Percentiles rank a stretch among this genome's conserved stretches.
Conservation (phyloP, 2,888 invertebrate species). For the Liodrosophila aerea region DNA sequence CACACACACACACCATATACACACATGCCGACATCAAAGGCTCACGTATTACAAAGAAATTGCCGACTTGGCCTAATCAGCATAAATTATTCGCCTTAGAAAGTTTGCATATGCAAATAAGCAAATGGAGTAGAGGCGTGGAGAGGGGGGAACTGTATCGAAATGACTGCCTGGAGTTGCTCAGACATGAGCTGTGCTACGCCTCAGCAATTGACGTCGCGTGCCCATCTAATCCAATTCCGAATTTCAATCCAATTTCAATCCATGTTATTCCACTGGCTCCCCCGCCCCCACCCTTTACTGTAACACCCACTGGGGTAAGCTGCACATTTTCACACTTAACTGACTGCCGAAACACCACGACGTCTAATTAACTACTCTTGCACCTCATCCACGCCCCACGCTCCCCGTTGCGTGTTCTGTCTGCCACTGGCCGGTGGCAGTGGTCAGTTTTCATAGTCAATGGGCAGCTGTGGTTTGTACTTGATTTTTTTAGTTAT, state of each 20-base stretch:
- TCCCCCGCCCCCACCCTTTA: constrained; percentile 2
- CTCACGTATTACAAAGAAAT: constrained; percentile 7
- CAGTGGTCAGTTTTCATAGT: constrained; percentile 49
- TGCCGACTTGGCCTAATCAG: constrained; percentile 39
- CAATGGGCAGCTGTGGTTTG: constrained; percentile 31
- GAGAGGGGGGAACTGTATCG: too few relatives aligned
- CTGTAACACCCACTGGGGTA: constrained; percentile 23
- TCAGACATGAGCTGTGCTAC: constrained; percentile 27
- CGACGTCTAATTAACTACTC: constrained; percentile 60
- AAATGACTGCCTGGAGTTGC: background rate
- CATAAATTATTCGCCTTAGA: constrained; percentile 55
- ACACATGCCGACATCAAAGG: constrained; percentile 24
- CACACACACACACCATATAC: too few relatives aligned
- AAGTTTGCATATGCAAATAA: constrained; percentile 57
- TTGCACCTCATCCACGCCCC: background rate
- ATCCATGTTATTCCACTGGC: constrained; percentile 18
- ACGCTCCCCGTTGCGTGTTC: too few relatives aligned
- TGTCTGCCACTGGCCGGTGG: background rate
- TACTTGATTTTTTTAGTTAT: constrained; percentile 2
- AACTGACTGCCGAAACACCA: constrained; percentile 49
- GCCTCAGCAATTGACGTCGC: constrained; percentile 61
- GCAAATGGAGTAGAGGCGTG: constrained; percentile 1
- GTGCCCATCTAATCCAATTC: constrained; percentile 54
- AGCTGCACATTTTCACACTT: constrained; percentile 62
- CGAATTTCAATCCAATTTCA: constrained; percentile 36